Percentiles rank a stretch among this genome's conserved stretches.
These are phyloP conservation scores for Mythimna vitellina DNA, from an alignment of 2,888 invertebrate species.

Conservation along the genomic window DNA sequence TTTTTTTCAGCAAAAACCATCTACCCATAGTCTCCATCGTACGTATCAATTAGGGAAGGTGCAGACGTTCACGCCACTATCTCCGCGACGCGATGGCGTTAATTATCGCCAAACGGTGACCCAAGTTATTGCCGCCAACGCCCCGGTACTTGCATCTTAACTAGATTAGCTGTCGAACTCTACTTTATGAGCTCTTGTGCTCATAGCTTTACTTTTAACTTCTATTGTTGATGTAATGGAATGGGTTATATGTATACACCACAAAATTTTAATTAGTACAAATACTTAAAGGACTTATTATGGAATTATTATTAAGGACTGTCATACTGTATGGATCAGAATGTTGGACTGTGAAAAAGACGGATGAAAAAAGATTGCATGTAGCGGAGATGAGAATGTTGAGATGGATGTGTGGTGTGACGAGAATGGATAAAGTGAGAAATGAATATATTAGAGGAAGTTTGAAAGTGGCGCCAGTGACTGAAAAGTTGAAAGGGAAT, in stretches of 20 bases:
- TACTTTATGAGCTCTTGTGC: slow-evolving; percentile 44
- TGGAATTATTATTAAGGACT: no score
- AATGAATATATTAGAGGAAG: no score
- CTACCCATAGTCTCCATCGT: slow-evolving; percentile 54
- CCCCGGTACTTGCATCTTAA: slow-evolving; percentile 62
- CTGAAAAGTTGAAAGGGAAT: no score
- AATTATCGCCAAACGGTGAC: slow-evolving; percentile 73
- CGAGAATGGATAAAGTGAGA: no score
- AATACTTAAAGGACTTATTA: no score
- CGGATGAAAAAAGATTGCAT: no score
- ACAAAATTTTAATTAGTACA: no score
- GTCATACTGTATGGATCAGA: no score
- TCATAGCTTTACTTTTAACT: slow-evolving; percentile 20
- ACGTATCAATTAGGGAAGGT: slow-evolving; percentile 77
- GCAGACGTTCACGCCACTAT: slow-evolving; percentile 75
- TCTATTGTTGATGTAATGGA: slow-evolving; percentile 1
- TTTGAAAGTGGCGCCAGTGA: no score
- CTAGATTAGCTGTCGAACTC: slow-evolving; percentile 64
- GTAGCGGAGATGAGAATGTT: no score
- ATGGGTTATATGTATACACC: background rate
- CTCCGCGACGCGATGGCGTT: slow-evolving; percentile 72
- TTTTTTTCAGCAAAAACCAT: slow-evolving; percentile 8
- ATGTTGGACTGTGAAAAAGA: no score
- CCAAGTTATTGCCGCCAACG: slow-evolving; percentile 66
- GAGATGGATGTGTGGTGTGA: no score